phyloP scores from a whole-genome alignment of 2,888 invertebrate genomes.

The Nysson spinosus region DNA sequence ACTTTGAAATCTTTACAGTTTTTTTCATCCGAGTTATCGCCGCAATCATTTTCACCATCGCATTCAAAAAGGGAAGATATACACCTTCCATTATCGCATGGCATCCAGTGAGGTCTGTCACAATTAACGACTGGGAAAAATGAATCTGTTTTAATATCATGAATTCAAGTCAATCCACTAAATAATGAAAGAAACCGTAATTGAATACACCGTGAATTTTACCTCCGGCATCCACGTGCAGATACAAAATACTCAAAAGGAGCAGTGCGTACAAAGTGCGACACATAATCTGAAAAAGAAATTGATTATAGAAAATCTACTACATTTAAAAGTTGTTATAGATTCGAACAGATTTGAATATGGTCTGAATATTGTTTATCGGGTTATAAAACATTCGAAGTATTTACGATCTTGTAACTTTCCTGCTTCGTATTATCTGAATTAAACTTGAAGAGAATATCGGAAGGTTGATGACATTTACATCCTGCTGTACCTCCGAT shows the following conservation, averaged over 20 bases:
- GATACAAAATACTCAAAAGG: slow-evolving; percentile 10
- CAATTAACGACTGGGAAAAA: slow-evolving; percentile 25
- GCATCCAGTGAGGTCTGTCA: slow-evolving; percentile 70
- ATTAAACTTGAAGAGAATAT: no score
- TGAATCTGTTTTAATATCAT: background rate
- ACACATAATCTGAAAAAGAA: slow-evolving; percentile 42
- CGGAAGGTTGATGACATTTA: no score
- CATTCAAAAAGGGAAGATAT: slow-evolving; percentile 79
- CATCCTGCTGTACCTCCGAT: no score
- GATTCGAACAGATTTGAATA: no score
- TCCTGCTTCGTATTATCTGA: no score
- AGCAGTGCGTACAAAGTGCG: slow-evolving; percentile 7
- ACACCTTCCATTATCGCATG: slow-evolving; percentile 79
- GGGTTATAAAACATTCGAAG: no score
- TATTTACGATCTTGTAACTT: no score
- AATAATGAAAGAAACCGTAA: no score
- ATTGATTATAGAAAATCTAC: background rate
- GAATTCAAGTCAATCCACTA: background rate
- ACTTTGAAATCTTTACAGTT: slow-evolving; percentile 69
- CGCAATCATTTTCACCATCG: slow-evolving; percentile 81
- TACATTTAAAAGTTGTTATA: no score
- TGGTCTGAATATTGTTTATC: no score
- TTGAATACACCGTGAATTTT: no score
- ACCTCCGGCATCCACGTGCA: slow-evolving; percentile 11
- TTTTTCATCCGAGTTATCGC: slow-evolving; percentile 80